Conservation (phyloP, 2,797 vertebrate genomes). For the Myotis planiceps region DNA sequence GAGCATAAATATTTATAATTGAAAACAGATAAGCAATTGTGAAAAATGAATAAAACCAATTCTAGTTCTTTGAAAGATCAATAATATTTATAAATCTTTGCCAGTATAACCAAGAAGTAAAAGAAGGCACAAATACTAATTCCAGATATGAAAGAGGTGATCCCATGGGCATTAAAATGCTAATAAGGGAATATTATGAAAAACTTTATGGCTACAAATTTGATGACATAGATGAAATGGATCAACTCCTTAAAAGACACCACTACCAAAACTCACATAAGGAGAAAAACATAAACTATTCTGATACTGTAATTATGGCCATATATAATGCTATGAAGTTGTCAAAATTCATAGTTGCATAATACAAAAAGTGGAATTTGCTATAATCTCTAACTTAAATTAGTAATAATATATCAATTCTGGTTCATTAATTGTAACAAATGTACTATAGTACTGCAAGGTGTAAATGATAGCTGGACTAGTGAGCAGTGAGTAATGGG, state of each 20-base stretch:
- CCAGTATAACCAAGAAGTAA: neutral
- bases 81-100: neutral
- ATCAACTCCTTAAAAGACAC: neutral
- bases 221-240: neutral
- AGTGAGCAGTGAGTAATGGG: fast-evolving
- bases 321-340: neutral
- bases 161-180: neutral
- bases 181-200: neutral
- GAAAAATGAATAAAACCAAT: neutral
- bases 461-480: neutral
- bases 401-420: neutral
- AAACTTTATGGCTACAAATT: neutral
- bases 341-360: neutral
- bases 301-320: neutral
- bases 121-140: neutral
- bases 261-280: neutral
- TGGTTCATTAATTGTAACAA: neutral
- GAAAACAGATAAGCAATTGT: neutral
- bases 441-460: neutral
- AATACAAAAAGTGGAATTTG: neutral
- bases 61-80: neutral
- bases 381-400: neutral
- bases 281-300: neutral
- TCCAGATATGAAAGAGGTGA: neutral
- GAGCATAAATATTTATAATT: neutral